These are phyloP conservation scores for Eristalis tenax DNA, from an alignment of 2,888 invertebrate genomes.

Conservation along the genomic window DNA sequence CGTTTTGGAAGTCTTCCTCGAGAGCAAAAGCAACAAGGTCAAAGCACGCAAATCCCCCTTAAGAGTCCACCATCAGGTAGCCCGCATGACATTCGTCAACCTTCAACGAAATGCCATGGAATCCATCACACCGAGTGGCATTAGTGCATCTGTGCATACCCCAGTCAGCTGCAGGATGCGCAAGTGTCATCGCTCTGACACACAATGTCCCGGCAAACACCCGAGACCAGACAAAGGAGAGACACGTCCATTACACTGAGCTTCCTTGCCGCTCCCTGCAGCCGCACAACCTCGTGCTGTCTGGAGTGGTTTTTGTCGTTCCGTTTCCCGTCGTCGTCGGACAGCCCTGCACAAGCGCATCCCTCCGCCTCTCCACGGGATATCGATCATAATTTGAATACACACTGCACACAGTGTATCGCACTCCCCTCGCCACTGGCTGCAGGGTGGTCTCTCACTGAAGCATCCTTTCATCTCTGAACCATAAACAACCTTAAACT, in stretches of 20 bases:
- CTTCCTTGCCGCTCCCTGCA: not conserved
- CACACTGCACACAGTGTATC: not conserved
- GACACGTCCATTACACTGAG: not conserved
- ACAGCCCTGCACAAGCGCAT: not conserved
- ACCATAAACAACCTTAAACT: constrained; percentile 2
- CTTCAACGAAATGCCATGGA: not conserved
- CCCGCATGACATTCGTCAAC: not conserved
- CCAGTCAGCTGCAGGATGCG: not conserved
- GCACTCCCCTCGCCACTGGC: not conserved
- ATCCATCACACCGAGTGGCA: not conserved
- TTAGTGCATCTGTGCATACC: not conserved
- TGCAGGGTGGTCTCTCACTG: not conserved
- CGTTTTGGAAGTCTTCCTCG: too few species aligned
- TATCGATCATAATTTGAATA: constrained; percentile 43
- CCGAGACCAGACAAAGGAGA: not conserved
- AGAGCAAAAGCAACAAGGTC: too few species aligned
- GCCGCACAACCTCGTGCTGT: not conserved
- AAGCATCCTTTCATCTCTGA: not conserved
- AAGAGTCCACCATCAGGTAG: too few species aligned
- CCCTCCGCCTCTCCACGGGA: not conserved
- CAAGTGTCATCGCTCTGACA: not conserved
- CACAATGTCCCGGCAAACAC: not conserved
- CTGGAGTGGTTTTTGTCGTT: not conserved
- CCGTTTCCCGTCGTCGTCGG: not conserved
- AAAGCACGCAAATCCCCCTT: too few species aligned